Conservation (phyloP, 2,797 vertebrate genomes). For the Paramormyrops hopkinsi region DNA sequence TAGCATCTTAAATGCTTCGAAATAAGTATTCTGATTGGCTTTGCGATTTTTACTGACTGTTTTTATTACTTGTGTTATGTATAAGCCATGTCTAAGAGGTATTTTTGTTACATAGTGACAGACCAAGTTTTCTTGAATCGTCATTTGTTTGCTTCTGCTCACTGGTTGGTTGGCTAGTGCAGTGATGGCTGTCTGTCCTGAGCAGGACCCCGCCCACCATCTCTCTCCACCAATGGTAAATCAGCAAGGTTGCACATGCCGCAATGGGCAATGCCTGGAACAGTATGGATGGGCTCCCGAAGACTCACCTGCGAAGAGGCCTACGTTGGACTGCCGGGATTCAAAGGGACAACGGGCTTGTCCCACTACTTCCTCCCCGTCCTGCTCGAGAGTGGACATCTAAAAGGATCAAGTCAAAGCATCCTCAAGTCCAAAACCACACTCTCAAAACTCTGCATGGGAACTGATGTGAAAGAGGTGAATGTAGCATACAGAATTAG, state of each 20-base stretch:
- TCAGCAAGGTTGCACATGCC: neutral
- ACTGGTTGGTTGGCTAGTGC: neutral
- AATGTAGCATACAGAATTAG: neutral
- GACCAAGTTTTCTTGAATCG: neutral
- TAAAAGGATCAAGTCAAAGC: slow-evolving; percentile 35
- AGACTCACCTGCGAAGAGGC: slow-evolving; percentile 78
- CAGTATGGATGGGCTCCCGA: neutral
- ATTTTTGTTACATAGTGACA: neutral
- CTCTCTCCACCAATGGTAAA: neutral
- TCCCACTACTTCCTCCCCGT: slow-evolving; percentile 84
- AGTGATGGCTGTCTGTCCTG: neutral
- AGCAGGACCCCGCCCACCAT: neutral
- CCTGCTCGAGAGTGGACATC: slow-evolving; percentile 78
- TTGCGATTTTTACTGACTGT: neutral
- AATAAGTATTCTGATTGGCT: neutral
- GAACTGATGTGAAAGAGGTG: neutral
- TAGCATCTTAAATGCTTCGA: neutral
- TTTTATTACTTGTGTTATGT: neutral
- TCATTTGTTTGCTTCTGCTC: neutral
- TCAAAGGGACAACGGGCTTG: slow-evolving; percentile 90
- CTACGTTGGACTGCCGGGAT: slow-evolving; percentile 80
- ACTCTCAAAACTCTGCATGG: neutral
- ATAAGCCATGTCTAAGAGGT: neutral
- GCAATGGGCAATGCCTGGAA: neutral
- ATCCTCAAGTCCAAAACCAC: neutral